Evolutionary conservation across 2,888 invertebrate species (phyloP), one percentile per base, ranked within the genome.

Genomic region (Candidula unifasciata): DNA sequence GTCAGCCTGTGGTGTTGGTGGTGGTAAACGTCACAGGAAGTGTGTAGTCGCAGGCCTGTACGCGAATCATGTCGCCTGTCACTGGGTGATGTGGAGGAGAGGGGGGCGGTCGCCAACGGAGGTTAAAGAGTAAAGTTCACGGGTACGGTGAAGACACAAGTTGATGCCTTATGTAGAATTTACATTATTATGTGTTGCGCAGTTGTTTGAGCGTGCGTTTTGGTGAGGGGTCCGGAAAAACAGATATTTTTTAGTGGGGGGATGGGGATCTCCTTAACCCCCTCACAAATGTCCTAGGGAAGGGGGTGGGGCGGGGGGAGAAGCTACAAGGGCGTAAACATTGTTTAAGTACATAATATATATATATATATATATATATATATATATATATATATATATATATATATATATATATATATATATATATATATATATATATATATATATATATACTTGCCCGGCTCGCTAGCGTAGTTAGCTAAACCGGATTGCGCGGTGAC

Each of bases 41-140:
- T 78, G 78, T 78, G 78, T 78, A 44, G 44, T 44, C 27, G 3
- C 44, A n/a, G 73, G 10, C 30, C 54, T 44, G 24, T 52, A 44
- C 37, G 10, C 30, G 1, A n/a, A 30, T 54, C n/a, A 52, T 74
- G 74, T 60, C 66, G 69, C 68, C 30, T 54, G 16, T 73, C 21
- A 33, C 57, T 54, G 27, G 16, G 33, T 3, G 80, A 80, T 64
- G 69, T 54, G 69, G 52, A 68, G 60, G 64, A 44, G 68, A 68
- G n/a, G n/a, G 60, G 37, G 74, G 37, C 3, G 18, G 44, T 60
- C 24, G 21, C 1, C 5, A 18, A 30, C 5, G 13, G 3, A 21
- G 74, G 52, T 18, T 21, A 74, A 54, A 54, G 74, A 18, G 52
- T 54, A 74, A 74, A 30, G 74, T 74, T 74, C 54, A 74, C 13